Percentiles rank a stretch among this genome's conserved stretches.
phyloP scores from a whole-genome alignment of 1,140 invertebrate genomes.

The Drosophila nannoptera region DNA sequence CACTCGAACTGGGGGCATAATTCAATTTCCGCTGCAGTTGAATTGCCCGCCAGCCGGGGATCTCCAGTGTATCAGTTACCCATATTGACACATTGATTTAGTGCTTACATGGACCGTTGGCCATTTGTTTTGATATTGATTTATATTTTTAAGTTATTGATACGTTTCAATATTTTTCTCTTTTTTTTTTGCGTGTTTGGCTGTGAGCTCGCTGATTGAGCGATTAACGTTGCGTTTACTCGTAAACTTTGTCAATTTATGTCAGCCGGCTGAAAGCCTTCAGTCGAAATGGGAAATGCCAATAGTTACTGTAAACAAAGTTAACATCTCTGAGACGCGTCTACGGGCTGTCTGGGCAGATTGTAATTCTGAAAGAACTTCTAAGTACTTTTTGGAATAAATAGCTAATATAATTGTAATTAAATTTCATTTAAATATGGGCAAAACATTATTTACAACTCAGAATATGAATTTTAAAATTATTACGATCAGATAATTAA shows the following conservation, averaged over 20 bases:
- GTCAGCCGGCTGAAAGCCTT: slow-evolving; percentile 66
- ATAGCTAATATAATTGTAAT: too few relatives aligned
- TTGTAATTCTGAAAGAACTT: too few relatives aligned
- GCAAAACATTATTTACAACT: too few relatives aligned
- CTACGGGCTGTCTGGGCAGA: background rate
- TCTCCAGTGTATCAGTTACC: slow-evolving; percentile 69
- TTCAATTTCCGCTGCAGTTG: slow-evolving; percentile 67
- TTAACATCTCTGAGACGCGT: slow-evolving; percentile 1
- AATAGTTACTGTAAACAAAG: slow-evolving; percentile 2
- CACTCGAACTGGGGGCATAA: slow-evolving; percentile 54
- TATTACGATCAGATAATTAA: too few relatives aligned
- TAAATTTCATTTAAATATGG: too few relatives aligned
- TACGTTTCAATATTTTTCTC: slow-evolving; percentile 38
- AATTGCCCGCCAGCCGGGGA: slow-evolving; percentile 17
- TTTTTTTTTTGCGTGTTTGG: slow-evolving; percentile 1
- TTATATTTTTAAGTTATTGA: slow-evolving; percentile 71
- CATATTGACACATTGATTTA: slow-evolving; percentile 76
- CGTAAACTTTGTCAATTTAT: slow-evolving; percentile 69
- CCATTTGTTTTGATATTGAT: slow-evolving; percentile 73
- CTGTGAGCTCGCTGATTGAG: slow-evolving; percentile 46
- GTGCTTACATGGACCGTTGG: slow-evolving; percentile 68
- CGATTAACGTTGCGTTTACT: slow-evolving; percentile 45
- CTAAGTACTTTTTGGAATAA: too few relatives aligned
- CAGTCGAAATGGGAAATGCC: slow-evolving; percentile 25
- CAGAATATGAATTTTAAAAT: too few relatives aligned